Base-by-base conservation (phyloP, 2,888 invertebrate genomes). In the Lepidocyrtinus sp. region DNA sequence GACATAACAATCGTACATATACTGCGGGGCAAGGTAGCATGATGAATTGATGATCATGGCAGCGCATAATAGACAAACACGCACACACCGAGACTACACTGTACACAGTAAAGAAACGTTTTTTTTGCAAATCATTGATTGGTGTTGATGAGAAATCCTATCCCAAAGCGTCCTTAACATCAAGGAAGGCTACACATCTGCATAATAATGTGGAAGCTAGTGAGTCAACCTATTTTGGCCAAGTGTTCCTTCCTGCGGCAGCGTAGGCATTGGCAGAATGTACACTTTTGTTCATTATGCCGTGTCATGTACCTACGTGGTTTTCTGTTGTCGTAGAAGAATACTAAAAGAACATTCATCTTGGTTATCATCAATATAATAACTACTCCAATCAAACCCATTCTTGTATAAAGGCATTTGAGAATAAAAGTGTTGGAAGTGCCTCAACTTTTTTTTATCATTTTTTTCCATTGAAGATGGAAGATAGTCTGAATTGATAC, bases 111-210 rank as follows among this genome's bases (percentile, higher is more conserved):
- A 55, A n/a, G 17, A 55, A n/a, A 2, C 55, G 5, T 36, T 36
- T 36, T 36, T 55, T 55, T 55, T 17, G 55, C 55, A n/a, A 55
- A 55, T 55, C 55, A 55, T 55, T 64, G 2, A 64, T 24, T n/a
- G n/a, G n/a, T n/a, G 45, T 1, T 64, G 77, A 75, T 75, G 75
- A 71, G 71, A 75, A 55, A 50, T 63, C 67, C 71, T 80, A 71
- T 25, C 68, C 63, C 74, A 75, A 75, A 80, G 75, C 75, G 80
- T 70, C 80, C 80, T 80, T 75, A 80, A 80, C 80, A 80, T 80
- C 80, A 80, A 80, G 80, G 80, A 80, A 80, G 80, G 80, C 75
- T 80, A 80, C 64, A 59, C 50, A 80, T 80, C 71, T 80, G 71
- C 80, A 80, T 80, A 71, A 67, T 67, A 80, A 80, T 75, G 70